phyloP scores from a whole-genome alignment of 1,140 invertebrate species.

The Dryas iulia region DNA sequence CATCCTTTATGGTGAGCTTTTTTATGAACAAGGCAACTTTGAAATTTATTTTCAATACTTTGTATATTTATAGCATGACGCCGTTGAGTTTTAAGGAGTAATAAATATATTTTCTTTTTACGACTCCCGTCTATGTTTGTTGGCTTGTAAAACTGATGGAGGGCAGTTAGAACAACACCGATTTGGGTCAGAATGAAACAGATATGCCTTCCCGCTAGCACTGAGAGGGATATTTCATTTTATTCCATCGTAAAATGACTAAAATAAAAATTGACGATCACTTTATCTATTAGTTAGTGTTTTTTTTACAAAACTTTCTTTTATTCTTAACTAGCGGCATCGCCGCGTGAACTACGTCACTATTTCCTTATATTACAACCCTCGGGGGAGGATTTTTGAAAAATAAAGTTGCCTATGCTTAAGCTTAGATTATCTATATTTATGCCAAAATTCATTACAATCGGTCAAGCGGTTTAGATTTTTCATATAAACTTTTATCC shows the following conservation, averaged over 20 bases:
- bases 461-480: too few relatives aligned
- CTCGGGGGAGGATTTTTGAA: too few relatives aligned
- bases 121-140: constrained; percentile 12
- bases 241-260: constrained; percentile 29
- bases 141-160: constrained; percentile 20
- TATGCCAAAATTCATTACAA: too few relatives aligned
- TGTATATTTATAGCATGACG: constrained; percentile 9
- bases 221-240: constrained; percentile 21
- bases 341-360: too few relatives aligned
- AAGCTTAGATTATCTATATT: too few relatives aligned
- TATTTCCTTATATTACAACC: too few relatives aligned
- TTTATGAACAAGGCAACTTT: constrained; percentile 19
- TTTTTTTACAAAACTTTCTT: not conserved
- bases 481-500: too few relatives aligned
- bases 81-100: constrained; percentile 17
- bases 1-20: constrained; percentile 87
- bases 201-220: constrained; percentile 22
- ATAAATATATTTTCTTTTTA: constrained; percentile 28
- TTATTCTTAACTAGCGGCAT: not conserved
- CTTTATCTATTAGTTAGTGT: not conserved
- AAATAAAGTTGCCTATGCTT: too few relatives aligned
- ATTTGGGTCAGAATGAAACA: constrained; percentile 25
- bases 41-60: not conserved
- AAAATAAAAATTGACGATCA: constrained; percentile 24
- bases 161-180: constrained; percentile 9